A percentile compares a stretch with the other conserved stretches of the same genome.
These are phyloP conservation scores for Phymorhynchus buccinoides DNA, from an alignment of 1,140 invertebrate genomes.

Conservation along the genomic window DNA sequence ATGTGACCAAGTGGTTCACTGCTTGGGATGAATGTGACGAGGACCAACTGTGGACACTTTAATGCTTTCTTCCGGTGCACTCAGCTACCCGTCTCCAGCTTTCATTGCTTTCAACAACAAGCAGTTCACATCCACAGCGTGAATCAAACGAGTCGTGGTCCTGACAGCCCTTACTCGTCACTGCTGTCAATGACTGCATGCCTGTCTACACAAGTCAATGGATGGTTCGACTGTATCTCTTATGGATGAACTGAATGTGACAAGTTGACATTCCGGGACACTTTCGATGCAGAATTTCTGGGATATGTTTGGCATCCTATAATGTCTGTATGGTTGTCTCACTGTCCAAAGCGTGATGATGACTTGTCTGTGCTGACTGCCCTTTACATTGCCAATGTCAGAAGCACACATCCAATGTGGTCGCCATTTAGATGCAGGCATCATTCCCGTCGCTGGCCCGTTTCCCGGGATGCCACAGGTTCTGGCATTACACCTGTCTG, in stretches of 20 bases:
- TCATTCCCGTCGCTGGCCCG: not conserved
- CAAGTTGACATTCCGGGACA: slow-evolving; percentile 8
- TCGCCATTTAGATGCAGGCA: not conserved
- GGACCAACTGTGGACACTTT: no score
- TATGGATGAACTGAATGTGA: no score
- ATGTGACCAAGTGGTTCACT: no score
- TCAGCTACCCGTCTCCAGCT: no score
- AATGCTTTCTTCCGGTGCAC: no score
- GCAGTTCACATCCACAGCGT: no score
- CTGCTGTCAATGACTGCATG: not conserved
- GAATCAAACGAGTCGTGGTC: no score
- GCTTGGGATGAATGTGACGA: no score
- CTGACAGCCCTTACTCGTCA: no score
- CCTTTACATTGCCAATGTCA: slow-evolving; percentile 48
- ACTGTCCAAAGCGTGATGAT: slow-evolving; percentile 41
- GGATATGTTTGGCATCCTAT: slow-evolving; percentile 8
- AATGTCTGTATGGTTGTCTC: not conserved
- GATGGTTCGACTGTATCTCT: not conserved
- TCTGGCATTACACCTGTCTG: not conserved
- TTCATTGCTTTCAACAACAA: no score
- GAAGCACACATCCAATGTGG: not conserved
- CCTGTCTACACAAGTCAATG: not conserved
- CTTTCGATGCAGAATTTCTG: slow-evolving; percentile 20
- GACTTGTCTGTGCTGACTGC: slow-evolving; percentile 28
- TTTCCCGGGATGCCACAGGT: not conserved